Evolutionary conservation across 2,113 vertebrate species (phyloP).

Genomic region (Ornithorhynchus anatinus): DNA sequence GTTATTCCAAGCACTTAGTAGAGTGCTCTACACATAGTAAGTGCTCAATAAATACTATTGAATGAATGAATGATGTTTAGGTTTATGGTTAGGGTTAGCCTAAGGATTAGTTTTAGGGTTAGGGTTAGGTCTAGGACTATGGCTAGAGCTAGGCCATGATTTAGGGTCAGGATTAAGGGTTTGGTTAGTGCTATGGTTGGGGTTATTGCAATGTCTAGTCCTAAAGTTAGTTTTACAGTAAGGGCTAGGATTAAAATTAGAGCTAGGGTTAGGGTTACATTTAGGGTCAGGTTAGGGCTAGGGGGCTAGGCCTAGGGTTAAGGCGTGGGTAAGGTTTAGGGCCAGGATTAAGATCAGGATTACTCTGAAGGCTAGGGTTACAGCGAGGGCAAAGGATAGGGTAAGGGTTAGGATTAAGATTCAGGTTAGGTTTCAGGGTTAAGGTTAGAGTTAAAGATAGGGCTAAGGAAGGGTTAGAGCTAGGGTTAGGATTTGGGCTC

Average conservation of each 20-base stretch:
- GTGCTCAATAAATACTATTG: no score
- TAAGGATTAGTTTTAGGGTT: slow-evolving; percentile 26
- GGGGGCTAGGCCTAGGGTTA: background rate
- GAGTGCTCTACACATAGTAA: background rate
- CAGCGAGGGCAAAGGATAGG: background rate
- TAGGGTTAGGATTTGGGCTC: slow-evolving; percentile 5
- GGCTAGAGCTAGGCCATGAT: slow-evolving; percentile 8
- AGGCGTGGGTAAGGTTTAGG: no score
- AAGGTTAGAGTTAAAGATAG: slow-evolving; percentile 2
- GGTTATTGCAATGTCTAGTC: slow-evolving; percentile 10
- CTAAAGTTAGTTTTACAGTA: slow-evolving; percentile 8
- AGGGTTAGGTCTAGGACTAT: slow-evolving; percentile 23
- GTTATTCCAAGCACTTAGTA: no score
- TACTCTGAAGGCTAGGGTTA: background rate
- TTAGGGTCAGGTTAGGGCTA: background rate
- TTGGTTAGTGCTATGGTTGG: slow-evolving; percentile 13
- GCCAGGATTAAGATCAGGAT: background rate
- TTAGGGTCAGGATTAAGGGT: slow-evolving; percentile 4
- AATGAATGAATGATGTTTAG: slow-evolving; percentile 11
- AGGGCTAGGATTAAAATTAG: slow-evolving; percentile 22
- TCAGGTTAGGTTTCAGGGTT: slow-evolving; percentile 7
- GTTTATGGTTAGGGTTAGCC: slow-evolving; percentile 11
- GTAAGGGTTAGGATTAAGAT: background rate
- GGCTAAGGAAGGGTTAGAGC: slow-evolving; percentile 1
- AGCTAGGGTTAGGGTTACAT: slow-evolving; percentile 18